Conservation (phyloP, 2,888 invertebrate genomes). For the Gastrophysa polygoni region DNA sequence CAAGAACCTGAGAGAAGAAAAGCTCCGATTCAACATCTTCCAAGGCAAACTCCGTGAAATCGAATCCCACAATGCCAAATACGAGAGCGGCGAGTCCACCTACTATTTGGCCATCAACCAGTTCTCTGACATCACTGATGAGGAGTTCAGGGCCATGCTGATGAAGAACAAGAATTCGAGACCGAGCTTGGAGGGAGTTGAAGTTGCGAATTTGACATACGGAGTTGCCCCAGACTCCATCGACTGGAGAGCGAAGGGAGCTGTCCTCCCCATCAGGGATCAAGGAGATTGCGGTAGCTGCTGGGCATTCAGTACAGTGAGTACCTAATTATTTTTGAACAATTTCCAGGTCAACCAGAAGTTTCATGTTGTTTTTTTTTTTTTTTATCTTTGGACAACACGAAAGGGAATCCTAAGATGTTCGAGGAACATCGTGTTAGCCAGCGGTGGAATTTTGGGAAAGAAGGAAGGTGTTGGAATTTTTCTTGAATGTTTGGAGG, state of each 20-base stretch:
- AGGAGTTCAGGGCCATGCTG: constrained; percentile 1
- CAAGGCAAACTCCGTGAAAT: constrained; percentile 8
- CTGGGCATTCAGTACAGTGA: constrained; percentile 7
- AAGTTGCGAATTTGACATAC: neutral
- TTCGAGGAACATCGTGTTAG: no score
- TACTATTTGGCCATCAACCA: neutral
- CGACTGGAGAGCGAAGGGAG: neutral
- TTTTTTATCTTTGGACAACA: no score
- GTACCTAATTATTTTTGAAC: no score
- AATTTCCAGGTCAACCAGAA: no score
- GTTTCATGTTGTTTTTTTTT: no score
- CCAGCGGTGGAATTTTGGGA: no score
- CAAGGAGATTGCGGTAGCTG: neutral
- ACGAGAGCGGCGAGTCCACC: constrained; percentile 14
- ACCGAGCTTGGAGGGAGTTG: neutral
- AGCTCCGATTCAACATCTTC: constrained; percentile 15
- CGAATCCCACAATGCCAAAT: constrained; percentile 16
- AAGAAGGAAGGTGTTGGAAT: no score
- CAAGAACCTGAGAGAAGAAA: constrained; percentile 14
- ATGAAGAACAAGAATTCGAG: neutral
- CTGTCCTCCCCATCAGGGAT: neutral
- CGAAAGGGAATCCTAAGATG: no score
- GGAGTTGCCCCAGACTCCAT: neutral
- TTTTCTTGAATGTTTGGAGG: no score
- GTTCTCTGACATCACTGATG: neutral